These are phyloP conservation scores for Scylla paramamosain DNA, from an alignment of 1,140 invertebrate species.

Conservation along the genomic window DNA sequence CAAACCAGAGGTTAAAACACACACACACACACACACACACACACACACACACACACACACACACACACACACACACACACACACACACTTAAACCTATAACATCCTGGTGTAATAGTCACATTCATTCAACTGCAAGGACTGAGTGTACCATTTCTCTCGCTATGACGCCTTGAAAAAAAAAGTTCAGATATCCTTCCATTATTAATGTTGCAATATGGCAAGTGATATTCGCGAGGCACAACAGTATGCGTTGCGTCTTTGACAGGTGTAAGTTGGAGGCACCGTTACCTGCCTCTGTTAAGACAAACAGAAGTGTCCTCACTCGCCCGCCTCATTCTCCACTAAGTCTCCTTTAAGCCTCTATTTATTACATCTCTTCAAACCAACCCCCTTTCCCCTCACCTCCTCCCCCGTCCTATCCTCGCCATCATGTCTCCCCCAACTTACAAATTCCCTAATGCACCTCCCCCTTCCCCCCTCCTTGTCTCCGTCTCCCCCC, in stretches of 20 bases:
- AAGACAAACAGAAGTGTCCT: background rate
- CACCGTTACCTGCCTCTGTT: background rate
- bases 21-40: too few species aligned
- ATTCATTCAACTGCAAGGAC: too few species aligned
- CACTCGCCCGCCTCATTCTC: background rate
- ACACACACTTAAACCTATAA: too few species aligned
- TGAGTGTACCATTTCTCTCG: too few species aligned
- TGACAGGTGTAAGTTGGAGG: background rate
- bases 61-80: too few species aligned
- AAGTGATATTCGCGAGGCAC: background rate
- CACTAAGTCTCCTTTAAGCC: constrained; percentile 34
- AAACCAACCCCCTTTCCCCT: constrained; percentile 1
- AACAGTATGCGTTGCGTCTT: background rate
- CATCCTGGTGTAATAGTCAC: too few species aligned
- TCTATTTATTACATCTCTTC: constrained; percentile 55
- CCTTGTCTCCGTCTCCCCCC: background rate
- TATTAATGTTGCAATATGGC: background rate
- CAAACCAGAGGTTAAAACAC: too few species aligned
- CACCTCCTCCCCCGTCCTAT: background rate
- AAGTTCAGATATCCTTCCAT: too few species aligned
- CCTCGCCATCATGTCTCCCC: background rate
- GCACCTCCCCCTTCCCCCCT: background rate
- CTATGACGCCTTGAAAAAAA: too few species aligned
- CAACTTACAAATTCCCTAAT: background rate
- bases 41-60: too few species aligned